Evolutionary conservation across 2,888 invertebrate species (phyloP).

Genomic region (Microchrysa polita): DNA sequence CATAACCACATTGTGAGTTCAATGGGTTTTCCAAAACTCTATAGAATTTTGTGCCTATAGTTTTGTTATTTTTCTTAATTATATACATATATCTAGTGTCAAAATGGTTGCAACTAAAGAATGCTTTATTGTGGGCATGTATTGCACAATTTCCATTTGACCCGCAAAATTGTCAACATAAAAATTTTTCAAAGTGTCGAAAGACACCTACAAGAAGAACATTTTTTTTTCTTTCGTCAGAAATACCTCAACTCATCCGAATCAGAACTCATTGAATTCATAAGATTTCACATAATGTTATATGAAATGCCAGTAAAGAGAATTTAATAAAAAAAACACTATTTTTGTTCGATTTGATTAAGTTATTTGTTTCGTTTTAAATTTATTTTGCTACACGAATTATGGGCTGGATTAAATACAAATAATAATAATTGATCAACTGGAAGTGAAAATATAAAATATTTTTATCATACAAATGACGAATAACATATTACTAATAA

Average conservation of each 20-base stretch:
- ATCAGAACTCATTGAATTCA: slow-evolving; percentile 35
- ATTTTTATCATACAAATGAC: slow-evolving; percentile 20
- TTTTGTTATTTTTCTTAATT: too few relatives aligned
- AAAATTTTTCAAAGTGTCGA: too few relatives aligned
- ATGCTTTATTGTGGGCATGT: too few relatives aligned
- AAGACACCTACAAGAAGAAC: too few relatives aligned
- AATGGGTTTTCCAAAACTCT: slow-evolving; percentile 16
- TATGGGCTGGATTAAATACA: slow-evolving; percentile 41
- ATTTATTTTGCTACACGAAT: slow-evolving; percentile 34
- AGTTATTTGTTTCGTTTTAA: slow-evolving; percentile 18
- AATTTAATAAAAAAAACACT: slow-evolving; percentile 8
- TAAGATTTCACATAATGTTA: not conserved
- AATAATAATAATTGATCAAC: not conserved
- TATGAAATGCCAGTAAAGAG: slow-evolving; percentile 14
- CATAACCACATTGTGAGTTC: slow-evolving; percentile 28
- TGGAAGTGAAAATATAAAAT: slow-evolving; percentile 25
- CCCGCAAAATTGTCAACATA: too few relatives aligned
- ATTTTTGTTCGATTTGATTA: slow-evolving; percentile 2
- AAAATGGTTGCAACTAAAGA: too few relatives aligned
- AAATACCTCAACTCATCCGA: not conserved
- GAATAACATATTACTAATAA: not conserved
- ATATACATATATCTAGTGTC: too few relatives aligned
- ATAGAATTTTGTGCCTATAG: too few relatives aligned
- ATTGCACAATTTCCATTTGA: too few relatives aligned
- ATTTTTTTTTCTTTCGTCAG: too few relatives aligned